A percentile compares a stretch with the other conserved stretches of the same genome.
Conservation (phyloP, 1,140 invertebrate genomes). For the Pseudobourletiella spinata region DNA sequence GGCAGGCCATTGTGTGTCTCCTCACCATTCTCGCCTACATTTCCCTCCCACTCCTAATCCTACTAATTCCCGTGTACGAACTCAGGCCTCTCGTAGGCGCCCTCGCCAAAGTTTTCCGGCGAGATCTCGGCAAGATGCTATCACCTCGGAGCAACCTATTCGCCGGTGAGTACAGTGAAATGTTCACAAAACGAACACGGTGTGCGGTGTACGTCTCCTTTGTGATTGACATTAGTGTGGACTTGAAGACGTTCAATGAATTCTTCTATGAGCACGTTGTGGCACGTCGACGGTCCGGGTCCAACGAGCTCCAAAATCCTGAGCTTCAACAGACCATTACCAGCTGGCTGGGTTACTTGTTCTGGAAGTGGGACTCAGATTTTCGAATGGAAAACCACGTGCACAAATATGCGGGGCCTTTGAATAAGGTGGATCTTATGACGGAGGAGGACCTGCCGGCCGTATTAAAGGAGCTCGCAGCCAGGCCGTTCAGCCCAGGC, state of each 20-base stretch:
- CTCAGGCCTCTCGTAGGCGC: not conserved
- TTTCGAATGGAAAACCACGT: not conserved
- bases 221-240: not conserved
- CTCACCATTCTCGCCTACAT: not conserved
- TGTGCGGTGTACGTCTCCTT: not conserved
- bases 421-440: not conserved
- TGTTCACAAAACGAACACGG: not conserved
- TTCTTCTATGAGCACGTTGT: not conserved
- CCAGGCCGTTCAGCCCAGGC: not conserved
- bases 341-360: not conserved
- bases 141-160: not conserved
- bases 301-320: not conserved
- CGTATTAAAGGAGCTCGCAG: not conserved
- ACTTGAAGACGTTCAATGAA: not conserved
- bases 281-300: no score
- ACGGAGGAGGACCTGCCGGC: not conserved
- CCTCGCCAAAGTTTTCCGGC: not conserved
- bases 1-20: no score
- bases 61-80: not conserved
- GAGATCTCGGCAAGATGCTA: not conserved
- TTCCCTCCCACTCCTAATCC: not conserved
- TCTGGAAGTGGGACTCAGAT: not conserved
- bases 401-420: not conserved
- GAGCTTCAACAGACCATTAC: not conserved
- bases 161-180: not conserved